A percentile compares a stretch with the other conserved stretches of the same genome.
Evolutionary conservation across 2,888 invertebrate genomes (phyloP).

Genomic region (Pollenia griseotomentosa): DNA sequence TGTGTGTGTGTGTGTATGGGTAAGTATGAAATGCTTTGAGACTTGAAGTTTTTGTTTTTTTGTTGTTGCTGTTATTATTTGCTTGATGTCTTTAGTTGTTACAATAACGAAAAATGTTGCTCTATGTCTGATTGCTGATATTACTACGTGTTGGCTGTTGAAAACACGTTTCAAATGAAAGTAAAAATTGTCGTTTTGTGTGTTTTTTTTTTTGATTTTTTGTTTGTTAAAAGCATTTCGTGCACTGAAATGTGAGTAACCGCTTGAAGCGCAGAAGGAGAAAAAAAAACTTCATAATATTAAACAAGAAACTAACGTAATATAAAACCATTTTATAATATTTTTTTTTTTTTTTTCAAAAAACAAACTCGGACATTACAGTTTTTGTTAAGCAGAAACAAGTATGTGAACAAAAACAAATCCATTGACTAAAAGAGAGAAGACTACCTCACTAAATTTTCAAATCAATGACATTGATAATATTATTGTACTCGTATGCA

Average conservation of each 20-base stretch:
- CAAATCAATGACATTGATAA: conserved; percentile 73
- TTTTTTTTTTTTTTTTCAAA: conserved; percentile 25
- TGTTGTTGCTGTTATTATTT: conserved; percentile 18
- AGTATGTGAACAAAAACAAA: conserved; percentile 2
- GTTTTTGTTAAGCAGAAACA: background rate
- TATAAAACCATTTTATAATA: conserved; percentile 70
- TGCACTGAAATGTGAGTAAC: conserved; percentile 71
- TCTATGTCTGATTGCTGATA: conserved; percentile 40
- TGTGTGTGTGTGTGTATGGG: background rate
- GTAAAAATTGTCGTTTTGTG: conserved; percentile 78
- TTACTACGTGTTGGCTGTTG: conserved; percentile 67
- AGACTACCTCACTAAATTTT: conserved; percentile 45
- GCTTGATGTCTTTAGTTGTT: conserved; percentile 28
- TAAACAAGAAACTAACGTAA: conserved; percentile 60
- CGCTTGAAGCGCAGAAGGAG: conserved; percentile 27
- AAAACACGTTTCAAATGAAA: conserved; percentile 83
- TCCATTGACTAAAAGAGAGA: conserved; percentile 31
- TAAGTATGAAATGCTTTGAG: conserved; percentile 2
- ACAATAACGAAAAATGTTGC: conserved; percentile 39
- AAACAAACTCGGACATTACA: background rate
- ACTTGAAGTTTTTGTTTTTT: conserved; percentile 22
- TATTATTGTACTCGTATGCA: conserved; percentile 33
- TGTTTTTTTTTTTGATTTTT: conserved; percentile 28
- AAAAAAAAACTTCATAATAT: conserved; percentile 55
- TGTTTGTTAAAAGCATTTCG: conserved; percentile 41